A percentile compares a stretch with the other conserved stretches of the same genome.
phyloP scores from a whole-genome alignment of 2,888 invertebrate genomes.

The Drosophila maculinotata region DNA sequence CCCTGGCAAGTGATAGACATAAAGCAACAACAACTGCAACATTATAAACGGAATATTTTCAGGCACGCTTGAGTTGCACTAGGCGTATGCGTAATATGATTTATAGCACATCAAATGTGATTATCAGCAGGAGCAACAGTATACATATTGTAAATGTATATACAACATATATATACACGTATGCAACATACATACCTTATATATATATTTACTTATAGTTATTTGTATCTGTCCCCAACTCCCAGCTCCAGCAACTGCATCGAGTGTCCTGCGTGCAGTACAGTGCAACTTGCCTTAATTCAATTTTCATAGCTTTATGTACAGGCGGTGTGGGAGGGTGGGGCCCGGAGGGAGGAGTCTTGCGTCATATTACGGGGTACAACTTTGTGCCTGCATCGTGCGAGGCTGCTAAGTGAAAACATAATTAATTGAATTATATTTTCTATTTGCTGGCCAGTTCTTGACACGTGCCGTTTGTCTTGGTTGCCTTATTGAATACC shows the following conservation, averaged over 20 bases:
- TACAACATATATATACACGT: not conserved
- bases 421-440: slow-evolving; percentile 79
- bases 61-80: slow-evolving; percentile 32
- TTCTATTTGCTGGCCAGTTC: slow-evolving; percentile 67
- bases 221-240: no score
- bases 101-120: slow-evolving; percentile 69
- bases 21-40: slow-evolving; percentile 7
- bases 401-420: slow-evolving; percentile 68
- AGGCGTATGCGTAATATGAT: slow-evolving; percentile 73
- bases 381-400: slow-evolving; percentile 1
- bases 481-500: slow-evolving; percentile 8
- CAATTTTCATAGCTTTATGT: slow-evolving; percentile 62
- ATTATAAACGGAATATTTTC: slow-evolving; percentile 49
- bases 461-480: slow-evolving; percentile 29
- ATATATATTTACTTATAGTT: not conserved
- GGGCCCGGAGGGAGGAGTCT: not conserved
- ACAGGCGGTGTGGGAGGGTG: not conserved
- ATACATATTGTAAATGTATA: slow-evolving; percentile 1
- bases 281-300: slow-evolving; percentile 66
- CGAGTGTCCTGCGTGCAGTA: slow-evolving; percentile 5
- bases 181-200: not conserved
- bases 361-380: not conserved
- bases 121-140: slow-evolving; percentile 41
- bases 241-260: not conserved
- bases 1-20: slow-evolving; percentile 18